Conservation (phyloP, 2,888 invertebrate genomes). For the Hoplodrina ambigua region DNA sequence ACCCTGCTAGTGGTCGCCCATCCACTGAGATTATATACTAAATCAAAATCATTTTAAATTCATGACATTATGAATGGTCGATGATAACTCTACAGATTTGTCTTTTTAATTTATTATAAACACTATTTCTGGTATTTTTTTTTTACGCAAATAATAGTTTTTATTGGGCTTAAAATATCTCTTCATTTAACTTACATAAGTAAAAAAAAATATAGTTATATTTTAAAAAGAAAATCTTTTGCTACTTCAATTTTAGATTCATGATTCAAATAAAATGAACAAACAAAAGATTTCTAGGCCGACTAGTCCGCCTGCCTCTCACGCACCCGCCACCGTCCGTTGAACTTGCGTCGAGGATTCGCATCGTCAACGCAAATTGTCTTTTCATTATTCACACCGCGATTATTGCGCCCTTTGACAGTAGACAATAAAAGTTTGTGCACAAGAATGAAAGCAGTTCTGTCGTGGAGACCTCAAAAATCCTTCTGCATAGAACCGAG, state of each 20-base stretch:
- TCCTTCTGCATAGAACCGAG: conserved; percentile 8
- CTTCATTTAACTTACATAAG: background rate
- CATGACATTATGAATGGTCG: background rate
- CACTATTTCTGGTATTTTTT: background rate
- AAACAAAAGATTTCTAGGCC: conserved; percentile 21
- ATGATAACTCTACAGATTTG: background rate
- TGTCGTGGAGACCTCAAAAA: conserved; percentile 40
- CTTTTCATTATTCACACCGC: conserved; percentile 87
- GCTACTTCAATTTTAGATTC: background rate
- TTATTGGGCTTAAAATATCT: background rate
- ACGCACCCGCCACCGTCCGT: conserved; percentile 77
- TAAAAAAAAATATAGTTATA: rapidly evolving
- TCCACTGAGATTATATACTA: conserved; percentile 70
- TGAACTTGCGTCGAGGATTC: conserved; percentile 82
- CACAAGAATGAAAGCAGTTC: conserved; percentile 50
- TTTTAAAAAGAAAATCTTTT: background rate
- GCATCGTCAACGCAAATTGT: conserved; percentile 85
- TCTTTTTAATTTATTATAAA: background rate
- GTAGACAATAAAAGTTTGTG: conserved; percentile 71
- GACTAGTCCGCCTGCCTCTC: conserved; percentile 50
- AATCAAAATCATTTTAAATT: conserved; percentile 38
- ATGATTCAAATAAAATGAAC: conserved; percentile 30
- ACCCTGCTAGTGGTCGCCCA: conserved; percentile 72
- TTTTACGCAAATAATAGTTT: background rate
- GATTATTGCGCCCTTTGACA: conserved; percentile 84